These are phyloP conservation scores for Alexandromys fortis DNA, from an alignment of 2,113 vertebrate genomes.

Conservation along the genomic window DNA sequence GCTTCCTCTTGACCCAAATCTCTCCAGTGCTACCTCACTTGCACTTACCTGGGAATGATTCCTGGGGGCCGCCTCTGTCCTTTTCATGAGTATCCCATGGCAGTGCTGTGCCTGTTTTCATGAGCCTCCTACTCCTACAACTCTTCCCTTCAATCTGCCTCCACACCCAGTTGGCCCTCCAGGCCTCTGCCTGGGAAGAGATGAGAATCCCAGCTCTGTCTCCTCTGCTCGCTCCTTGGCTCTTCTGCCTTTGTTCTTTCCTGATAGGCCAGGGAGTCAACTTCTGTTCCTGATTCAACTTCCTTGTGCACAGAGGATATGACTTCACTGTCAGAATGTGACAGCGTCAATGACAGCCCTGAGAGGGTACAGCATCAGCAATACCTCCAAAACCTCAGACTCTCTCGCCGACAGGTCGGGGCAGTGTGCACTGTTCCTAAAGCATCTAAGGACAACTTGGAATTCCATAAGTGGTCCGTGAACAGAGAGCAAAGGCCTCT, in stretches of 20 bases:
- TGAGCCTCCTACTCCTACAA: not conserved
- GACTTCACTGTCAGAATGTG: not conserved
- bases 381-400: not conserved
- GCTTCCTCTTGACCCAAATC: not conserved
- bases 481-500: not conserved
- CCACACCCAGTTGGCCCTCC: not conserved
- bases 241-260: not conserved
- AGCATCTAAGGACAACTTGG: not conserved
- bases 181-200: not conserved
- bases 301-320: not conserved
- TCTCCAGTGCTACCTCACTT: too few species aligned
- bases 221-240: not conserved
- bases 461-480: not conserved
- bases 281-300: not conserved
- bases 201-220: accelerated
- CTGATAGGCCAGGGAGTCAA: not conserved
- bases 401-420: not conserved
- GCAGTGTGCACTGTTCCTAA: not conserved
- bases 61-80: too few species aligned
- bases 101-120: not conserved
- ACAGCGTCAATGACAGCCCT: accelerated
- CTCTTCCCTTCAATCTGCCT: not conserved
- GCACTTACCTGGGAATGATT: too few species aligned
- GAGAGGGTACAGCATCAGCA: not conserved
- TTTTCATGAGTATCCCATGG: not conserved